Evolutionary conservation across 2,113 vertebrate genomes (phyloP).

Genomic region (Mastomys coucha): DNA sequence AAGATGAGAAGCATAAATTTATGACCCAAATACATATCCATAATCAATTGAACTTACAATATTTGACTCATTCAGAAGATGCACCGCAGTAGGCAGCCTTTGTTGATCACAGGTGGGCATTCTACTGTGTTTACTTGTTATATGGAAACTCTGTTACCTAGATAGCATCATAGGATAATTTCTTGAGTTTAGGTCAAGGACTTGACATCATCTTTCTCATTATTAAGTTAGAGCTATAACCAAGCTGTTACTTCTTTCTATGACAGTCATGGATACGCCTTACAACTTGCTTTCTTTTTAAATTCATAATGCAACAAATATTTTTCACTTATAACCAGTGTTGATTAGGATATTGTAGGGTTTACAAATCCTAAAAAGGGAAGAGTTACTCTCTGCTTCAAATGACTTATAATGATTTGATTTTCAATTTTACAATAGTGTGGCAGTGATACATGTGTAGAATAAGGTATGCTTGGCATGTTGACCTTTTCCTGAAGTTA

Average conservation of each 20-base stretch:
- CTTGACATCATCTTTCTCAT: slow-evolving; percentile 3
- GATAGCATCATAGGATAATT: not conserved
- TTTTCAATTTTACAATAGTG: not conserved
- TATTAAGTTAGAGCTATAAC: not conserved
- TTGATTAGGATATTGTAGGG: not conserved
- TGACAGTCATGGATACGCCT: not conserved
- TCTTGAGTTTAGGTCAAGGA: not conserved
- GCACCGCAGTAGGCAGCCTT: not conserved
- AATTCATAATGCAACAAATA: slow-evolving; percentile 1
- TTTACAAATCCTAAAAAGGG: not conserved
- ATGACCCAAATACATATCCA: not conserved
- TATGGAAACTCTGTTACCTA: not conserved
- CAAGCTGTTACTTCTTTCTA: not conserved
- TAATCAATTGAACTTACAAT: not conserved
- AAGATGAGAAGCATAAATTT: slow-evolving; percentile 23
- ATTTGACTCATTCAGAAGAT: slow-evolving; percentile 35
- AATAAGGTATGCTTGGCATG: not conserved
- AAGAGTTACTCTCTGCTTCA: not conserved
- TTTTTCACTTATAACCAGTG: not conserved
- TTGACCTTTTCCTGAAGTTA: not conserved
- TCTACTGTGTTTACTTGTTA: not conserved
- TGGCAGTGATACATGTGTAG: not conserved
- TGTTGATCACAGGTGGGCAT: not conserved
- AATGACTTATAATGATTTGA: not conserved
- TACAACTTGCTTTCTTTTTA: not conserved